These are phyloP conservation scores for Oryzias javanicus DNA, from an alignment of 2,113 vertebrate species.

Conservation along the genomic window DNA sequence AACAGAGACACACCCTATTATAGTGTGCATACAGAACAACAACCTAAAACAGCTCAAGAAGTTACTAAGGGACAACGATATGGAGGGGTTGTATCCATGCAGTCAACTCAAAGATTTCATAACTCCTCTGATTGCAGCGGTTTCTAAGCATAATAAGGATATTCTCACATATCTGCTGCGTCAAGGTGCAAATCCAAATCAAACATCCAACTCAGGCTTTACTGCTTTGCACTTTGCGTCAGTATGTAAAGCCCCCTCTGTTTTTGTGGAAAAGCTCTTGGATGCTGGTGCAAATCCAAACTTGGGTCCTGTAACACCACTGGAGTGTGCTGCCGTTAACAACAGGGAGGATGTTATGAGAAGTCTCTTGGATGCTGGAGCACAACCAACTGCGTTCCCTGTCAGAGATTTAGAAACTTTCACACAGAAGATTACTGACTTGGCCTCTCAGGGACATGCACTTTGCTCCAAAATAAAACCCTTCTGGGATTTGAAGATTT, in stretches of 20 bases:
- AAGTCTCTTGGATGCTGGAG: conserved; percentile 48
- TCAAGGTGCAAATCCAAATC: conserved; percentile 34
- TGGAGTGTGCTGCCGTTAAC: conserved; percentile 34
- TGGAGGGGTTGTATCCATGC: conserved; percentile 39
- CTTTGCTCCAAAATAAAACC: not conserved
- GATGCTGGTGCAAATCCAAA: conserved; percentile 37
- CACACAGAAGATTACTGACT: not conserved
- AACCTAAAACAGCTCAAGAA: conserved; percentile 1
- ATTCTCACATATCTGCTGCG: conserved; percentile 28
- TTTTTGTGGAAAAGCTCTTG: conserved; percentile 47
- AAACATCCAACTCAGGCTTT: fast-evolving
- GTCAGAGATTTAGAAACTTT: conserved; percentile 27
- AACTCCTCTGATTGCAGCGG: conserved; percentile 52
- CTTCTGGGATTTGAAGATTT: conserved; percentile 2
- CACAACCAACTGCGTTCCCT: not conserved
- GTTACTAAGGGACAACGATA: not conserved
- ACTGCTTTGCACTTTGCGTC: conserved; percentile 50
- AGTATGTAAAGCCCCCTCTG: not conserved
- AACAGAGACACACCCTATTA: conserved; percentile 39
- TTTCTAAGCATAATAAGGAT: not conserved
- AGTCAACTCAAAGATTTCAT: conserved; percentile 5
- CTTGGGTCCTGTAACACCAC: not conserved
- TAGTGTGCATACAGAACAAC: conserved; percentile 38
- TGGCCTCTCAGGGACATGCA: conserved; percentile 23
- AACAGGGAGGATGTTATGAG: conserved; percentile 41